phyloP scores from a whole-genome alignment of 1,140 invertebrate species.

The Diorhabda sublineata region DNA sequence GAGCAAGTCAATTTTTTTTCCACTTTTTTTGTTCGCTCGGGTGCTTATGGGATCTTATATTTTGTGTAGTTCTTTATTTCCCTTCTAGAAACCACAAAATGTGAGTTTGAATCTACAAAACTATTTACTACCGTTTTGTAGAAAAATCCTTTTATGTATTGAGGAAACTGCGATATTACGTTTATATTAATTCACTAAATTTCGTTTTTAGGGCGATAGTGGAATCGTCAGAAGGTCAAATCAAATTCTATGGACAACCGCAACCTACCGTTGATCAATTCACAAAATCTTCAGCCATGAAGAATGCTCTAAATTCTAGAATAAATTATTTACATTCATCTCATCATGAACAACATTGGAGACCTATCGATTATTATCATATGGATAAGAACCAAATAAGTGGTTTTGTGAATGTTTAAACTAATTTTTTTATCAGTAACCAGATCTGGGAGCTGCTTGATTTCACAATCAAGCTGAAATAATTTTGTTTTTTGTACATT shows the following conservation, averaged over 20 bases:
- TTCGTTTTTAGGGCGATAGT: conserved; percentile 17
- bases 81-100: background rate
- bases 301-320: conserved; percentile 9
- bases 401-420: too few species aligned
- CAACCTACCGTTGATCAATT: too few species aligned
- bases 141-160: background rate
- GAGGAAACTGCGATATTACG: background rate
- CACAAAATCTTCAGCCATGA: background rate
- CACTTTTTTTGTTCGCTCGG: background rate
- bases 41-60: background rate
- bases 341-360: conserved; percentile 17
- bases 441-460: too few species aligned
- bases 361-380: conserved; percentile 7
- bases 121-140: background rate
- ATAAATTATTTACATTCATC: conserved; percentile 9
- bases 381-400: too few species aligned
- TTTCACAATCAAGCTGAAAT: too few species aligned
- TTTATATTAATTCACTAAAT: too few species aligned
- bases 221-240: conserved; percentile 2
- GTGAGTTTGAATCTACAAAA: background rate
- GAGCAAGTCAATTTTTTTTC: background rate
- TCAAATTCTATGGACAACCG: conserved; percentile 3
- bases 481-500: too few species aligned
- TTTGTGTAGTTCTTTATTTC: background rate
- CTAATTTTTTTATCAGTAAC: too few species aligned